Evolutionary conservation across 2,888 invertebrate species (phyloP).

Genomic region (Melinaea marsaeus): DNA sequence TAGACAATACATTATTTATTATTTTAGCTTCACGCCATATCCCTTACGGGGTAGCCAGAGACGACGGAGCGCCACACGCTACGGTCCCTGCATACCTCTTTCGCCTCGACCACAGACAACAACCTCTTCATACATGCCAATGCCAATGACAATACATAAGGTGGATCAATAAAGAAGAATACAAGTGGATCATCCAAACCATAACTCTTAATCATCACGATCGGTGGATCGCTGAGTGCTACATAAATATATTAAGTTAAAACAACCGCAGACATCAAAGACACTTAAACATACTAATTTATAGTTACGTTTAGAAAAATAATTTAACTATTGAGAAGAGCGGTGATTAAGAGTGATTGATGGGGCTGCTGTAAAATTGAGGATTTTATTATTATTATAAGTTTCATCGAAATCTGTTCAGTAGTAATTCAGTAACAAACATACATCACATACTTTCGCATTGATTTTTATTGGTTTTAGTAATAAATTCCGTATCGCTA

Average conservation of each 20-base stretch:
- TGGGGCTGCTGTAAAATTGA: background rate
- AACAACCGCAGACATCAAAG: constrained; percentile 14
- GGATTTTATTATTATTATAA: too few species aligned
- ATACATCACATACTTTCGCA: too few species aligned
- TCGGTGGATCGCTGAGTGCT: constrained; percentile 23
- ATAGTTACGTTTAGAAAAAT: constrained; percentile 10
- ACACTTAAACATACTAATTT: constrained; percentile 17
- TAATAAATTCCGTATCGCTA: too few species aligned
- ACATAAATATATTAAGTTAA: constrained; percentile 24
- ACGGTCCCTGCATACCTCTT: too few species aligned
- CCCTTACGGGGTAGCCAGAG: too few species aligned
- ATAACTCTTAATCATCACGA: constrained; percentile 12
- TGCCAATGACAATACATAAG: background rate
- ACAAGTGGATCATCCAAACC: background rate
- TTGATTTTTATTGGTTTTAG: too few species aligned
- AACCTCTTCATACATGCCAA: too few species aligned
- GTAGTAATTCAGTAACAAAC: too few species aligned
- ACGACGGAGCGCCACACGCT: too few species aligned
- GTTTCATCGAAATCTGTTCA: too few species aligned
- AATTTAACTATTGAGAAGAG: background rate
- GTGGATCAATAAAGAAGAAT: background rate
- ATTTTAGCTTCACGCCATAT: too few species aligned
- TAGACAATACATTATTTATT: constrained; percentile 1
- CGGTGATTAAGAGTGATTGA: background rate
- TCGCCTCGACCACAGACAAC: too few species aligned